Evolutionary conservation across 2,113 vertebrate species (phyloP).

Genomic region (Tachysurus vachellii): DNA sequence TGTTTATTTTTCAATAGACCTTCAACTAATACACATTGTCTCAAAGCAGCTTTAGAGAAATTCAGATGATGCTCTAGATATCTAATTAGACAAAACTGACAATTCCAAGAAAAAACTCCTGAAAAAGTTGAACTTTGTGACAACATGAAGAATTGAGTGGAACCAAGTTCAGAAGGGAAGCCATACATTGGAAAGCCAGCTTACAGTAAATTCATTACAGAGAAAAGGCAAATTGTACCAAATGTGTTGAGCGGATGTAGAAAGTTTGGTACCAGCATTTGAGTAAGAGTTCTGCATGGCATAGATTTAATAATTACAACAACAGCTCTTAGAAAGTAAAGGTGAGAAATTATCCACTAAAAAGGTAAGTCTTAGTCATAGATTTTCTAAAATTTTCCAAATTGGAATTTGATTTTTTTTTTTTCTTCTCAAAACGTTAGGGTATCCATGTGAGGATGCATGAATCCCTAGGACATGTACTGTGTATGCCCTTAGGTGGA

Average conservation of each 20-base stretch:
- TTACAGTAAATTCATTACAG: background rate
- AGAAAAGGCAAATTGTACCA: background rate
- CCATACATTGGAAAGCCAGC: background rate
- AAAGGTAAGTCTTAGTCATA: background rate
- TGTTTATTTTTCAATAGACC: background rate
- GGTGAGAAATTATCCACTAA: background rate
- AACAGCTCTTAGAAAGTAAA: background rate
- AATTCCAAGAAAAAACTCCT: background rate
- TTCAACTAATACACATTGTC: background rate
- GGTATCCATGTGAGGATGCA: background rate
- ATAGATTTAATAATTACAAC: background rate
- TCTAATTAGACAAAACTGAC: background rate
- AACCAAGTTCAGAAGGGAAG: background rate
- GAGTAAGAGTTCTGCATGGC: background rate
- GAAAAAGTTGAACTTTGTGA: too few relatives aligned
- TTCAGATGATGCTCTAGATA: background rate
- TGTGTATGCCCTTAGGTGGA: background rate
- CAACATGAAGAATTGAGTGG: background rate
- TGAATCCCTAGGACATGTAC: background rate
- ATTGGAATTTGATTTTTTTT: too few relatives aligned
- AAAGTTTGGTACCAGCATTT: background rate
- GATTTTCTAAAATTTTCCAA: background rate
- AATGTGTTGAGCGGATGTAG: background rate
- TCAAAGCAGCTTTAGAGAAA: background rate
- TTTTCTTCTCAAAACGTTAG: background rate